Evolutionary conservation across 2,888 invertebrate species (phyloP).

Genomic region (Dexiosoma caninum): DNA sequence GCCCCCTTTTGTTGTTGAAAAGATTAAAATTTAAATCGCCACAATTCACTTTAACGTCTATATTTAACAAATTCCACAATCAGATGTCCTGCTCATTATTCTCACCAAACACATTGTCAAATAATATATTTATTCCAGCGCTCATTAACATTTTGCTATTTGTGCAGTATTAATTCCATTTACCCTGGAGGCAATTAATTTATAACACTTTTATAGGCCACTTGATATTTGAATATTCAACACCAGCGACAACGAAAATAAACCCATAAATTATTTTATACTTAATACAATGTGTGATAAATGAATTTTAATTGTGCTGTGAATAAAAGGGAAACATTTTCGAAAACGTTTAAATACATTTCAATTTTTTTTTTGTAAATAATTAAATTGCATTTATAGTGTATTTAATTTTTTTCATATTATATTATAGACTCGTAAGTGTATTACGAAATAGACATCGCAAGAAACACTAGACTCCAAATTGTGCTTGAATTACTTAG

Average conservation of each 20-base stretch:
- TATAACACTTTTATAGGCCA: constrained; percentile 61
- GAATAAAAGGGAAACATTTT: no score
- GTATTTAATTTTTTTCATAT: no score
- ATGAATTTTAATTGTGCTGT: constrained; percentile 48
- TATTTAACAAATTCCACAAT: constrained; percentile 3
- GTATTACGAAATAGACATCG: no score
- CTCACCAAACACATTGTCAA: neutral
- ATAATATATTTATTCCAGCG: constrained; percentile 11
- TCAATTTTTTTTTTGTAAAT: no score
- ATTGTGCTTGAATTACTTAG: no score
- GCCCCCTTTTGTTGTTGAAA: constrained; percentile 16
- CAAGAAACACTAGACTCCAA: no score
- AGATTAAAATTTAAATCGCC: constrained; percentile 7
- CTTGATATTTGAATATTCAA: constrained; percentile 59
- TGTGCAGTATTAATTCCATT: constrained; percentile 9
- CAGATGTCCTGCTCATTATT: constrained; percentile 25
- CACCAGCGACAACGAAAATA: constrained; percentile 25
- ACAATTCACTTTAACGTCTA: constrained; percentile 24
- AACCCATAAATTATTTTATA: constrained; percentile 50
- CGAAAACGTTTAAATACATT: no score
- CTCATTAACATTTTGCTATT: constrained; percentile 20
- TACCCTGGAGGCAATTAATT: constrained; percentile 55
- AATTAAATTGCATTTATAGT: no score
- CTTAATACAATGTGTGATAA: constrained; percentile 55
- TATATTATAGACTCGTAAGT: no score